These are phyloP conservation scores for Dasypogon diadema DNA, from an alignment of 2,888 invertebrate species.

Conservation along the genomic window DNA sequence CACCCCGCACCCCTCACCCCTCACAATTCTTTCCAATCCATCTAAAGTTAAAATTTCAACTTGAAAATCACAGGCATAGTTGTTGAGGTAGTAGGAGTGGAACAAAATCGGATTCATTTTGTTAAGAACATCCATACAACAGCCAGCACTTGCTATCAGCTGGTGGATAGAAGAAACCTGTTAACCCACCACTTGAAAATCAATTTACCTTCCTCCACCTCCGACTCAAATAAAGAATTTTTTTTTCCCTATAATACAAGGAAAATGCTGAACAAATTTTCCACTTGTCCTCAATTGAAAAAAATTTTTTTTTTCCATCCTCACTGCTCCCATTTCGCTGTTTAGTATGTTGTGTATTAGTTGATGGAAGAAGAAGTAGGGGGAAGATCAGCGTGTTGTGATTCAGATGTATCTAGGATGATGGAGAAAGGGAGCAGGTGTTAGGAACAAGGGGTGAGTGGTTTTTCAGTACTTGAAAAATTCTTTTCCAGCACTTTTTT, in stretches of 20 bases:
- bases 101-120: constrained; percentile 7
- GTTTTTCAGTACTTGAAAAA: neutral
- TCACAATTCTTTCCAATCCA: neutral
- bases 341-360: neutral
- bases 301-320: constrained; percentile 37
- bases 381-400: neutral
- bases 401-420: constrained; percentile 25
- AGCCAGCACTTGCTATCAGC: neutral
- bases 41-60: constrained; percentile 13
- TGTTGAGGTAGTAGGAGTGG: neutral
- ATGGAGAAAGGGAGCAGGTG: constrained; percentile 5
- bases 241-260: neutral
- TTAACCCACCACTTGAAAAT: constrained; percentile 44
- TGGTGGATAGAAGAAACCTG: constrained; percentile 20
- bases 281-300: constrained; percentile 47
- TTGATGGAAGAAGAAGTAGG: neutral
- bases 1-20: too few species aligned
- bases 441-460: neutral
- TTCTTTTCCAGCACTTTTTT: neutral
- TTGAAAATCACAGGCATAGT: constrained; percentile 9
- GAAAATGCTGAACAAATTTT: constrained; percentile 26
- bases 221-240: neutral
- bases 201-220: constrained; percentile 15
- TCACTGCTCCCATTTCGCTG: constrained; percentile 33
- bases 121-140: neutral